A percentile compares a stretch with the other conserved stretches of the same genome.
These are phyloP conservation scores for Phrixothrix hirtus DNA, from an alignment of 2,888 invertebrate species.

Conservation along the genomic window DNA sequence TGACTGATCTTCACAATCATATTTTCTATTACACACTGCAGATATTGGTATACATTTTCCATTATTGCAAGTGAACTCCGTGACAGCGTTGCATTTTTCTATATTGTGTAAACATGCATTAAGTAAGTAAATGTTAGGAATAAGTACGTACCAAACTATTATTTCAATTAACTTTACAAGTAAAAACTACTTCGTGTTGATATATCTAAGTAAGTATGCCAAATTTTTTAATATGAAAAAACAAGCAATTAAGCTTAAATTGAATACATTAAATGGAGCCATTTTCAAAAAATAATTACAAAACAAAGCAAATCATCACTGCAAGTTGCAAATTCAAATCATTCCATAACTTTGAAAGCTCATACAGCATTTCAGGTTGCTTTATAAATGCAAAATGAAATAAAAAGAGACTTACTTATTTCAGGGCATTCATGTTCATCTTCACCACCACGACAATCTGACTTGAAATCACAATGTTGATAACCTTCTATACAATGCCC, in stretches of 20 bases:
- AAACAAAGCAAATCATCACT: no score
- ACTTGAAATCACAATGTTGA: slow-evolving; percentile 63
- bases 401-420: slow-evolving; percentile 24
- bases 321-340: no score
- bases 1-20: slow-evolving; percentile 69
- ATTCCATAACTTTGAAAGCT: no score
- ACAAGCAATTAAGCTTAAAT: no score
- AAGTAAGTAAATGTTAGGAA: neutral
- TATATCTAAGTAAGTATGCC: no score
- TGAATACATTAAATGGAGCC: no score
- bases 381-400: neutral
- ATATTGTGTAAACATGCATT: slow-evolving; percentile 25
- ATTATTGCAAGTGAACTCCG: slow-evolving; percentile 70
- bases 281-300: no score
- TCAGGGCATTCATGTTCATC: slow-evolving; percentile 65
- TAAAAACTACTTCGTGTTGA: no score
- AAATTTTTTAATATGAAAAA: no score
- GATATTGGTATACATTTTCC: slow-evolving; percentile 72
- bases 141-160: neutral
- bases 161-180: no score
- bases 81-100: slow-evolving; percentile 37
- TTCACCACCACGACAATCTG: slow-evolving; percentile 64
- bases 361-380: neutral
- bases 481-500: slow-evolving; percentile 61
- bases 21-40: slow-evolving; percentile 72